Evolutionary conservation across 2,888 invertebrate genomes (phyloP), one percentile per base, ranked within the genome.

Genomic region (Petrolisthes cinctipes): DNA sequence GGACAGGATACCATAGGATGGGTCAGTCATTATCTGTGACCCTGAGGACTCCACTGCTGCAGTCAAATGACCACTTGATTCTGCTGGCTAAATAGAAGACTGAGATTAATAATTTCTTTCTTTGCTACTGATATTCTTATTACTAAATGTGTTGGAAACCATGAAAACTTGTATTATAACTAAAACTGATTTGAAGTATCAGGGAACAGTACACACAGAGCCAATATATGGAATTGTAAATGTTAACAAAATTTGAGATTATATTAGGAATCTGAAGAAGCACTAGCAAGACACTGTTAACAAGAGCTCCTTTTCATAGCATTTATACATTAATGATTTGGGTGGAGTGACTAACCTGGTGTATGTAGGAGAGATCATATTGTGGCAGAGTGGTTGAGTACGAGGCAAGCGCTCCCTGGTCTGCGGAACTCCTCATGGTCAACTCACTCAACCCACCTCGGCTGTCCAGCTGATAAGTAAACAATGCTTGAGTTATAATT

Each of bases 341-440:
- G 6, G n/a, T 9, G 53, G 53, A 51, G 53, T 4, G 11, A 76
- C 85, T 17, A 4, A 88, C 88, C 78, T 88, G 88, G n/a, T 88
- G 88, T 37, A 88, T 88, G 53, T 88, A 88, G 11, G 88, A 85
- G 61, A 88, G 73, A 9, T 88, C 88, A 82, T 85, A 88, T 57
- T 88, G 88, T 0, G 88, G 88, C 56, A 88, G 73, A 0, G 88
- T 79, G 4, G 85, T 88, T 5, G 88, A 82, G 82, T 82, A 88
- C n/a, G 88, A 78, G 37, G 85, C 68, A 54, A 88, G 20, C n/a
- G 88, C 51, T 61, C 83, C 83, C 66, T 82, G 88, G 71, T 88
- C 88, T 6, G 56, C 88, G 0, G 88, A 85, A 37, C 78, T 88
- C 51, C 82, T 76, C 68, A 88, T n/a, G 0, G 85, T 88, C 66